Evolutionary conservation across 2,113 vertebrate species (phyloP).

Genomic region (Danionella cerebrum): DNA sequence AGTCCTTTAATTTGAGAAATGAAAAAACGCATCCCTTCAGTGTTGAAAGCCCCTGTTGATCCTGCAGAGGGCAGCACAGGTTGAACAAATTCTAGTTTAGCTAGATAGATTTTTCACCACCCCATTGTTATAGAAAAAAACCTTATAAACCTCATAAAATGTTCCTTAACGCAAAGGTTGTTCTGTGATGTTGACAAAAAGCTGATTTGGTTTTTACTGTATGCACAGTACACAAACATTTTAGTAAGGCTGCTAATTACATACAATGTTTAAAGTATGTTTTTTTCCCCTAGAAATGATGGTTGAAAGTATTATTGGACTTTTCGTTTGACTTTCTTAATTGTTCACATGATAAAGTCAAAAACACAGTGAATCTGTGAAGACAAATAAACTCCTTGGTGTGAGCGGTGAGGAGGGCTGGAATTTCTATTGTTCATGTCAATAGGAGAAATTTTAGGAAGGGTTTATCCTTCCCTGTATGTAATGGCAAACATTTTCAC

Average conservation of each 20-base stretch:
- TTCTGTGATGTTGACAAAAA: too few relatives aligned
- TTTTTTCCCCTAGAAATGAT: background rate
- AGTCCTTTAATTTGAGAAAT: too few relatives aligned
- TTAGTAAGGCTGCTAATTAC: background rate
- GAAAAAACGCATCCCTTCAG: too few relatives aligned
- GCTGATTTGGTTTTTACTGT: too few relatives aligned
- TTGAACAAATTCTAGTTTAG: background rate
- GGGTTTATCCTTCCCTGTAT: background rate
- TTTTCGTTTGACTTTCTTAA: background rate
- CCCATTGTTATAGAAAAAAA: too few relatives aligned
- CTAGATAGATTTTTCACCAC: too few relatives aligned
- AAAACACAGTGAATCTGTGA: background rate
- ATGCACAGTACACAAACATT: background rate
- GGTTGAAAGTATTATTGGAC: background rate
- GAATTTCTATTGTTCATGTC: background rate
- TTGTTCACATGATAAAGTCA: background rate
- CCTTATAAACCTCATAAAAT: too few relatives aligned
- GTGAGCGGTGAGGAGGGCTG: background rate
- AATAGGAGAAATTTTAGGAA: background rate
- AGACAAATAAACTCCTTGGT: background rate
- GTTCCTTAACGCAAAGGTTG: too few relatives aligned
- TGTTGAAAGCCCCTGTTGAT: background rate
- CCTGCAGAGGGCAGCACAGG: constrained; percentile 3
- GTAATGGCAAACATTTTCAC: background rate
- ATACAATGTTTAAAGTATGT: background rate